Evolutionary conservation across 2,888 invertebrate species (phyloP).

Genomic region (Helleia helle): DNA sequence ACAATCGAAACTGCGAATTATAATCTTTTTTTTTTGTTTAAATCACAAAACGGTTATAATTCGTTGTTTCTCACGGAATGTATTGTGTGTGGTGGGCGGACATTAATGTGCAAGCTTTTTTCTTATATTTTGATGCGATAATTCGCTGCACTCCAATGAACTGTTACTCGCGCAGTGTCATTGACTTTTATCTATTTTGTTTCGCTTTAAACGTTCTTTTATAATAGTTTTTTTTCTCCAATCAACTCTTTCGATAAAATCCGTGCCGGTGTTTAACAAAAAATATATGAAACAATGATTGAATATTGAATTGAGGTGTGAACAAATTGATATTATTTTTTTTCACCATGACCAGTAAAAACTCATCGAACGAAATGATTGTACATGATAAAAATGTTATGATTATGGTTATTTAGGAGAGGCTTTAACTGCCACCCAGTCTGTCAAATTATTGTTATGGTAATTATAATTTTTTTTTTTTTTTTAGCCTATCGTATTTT

Average conservation of each 20-base stretch:
- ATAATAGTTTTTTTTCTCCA: conserved; percentile 9
- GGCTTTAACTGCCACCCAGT: too few relatives aligned
- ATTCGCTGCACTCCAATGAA: conserved; percentile 38
- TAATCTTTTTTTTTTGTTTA: too few relatives aligned
- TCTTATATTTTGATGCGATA: conserved; percentile 29
- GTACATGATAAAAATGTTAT: too few relatives aligned
- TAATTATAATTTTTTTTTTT: too few relatives aligned
- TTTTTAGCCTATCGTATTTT: too few relatives aligned
- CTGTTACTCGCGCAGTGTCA: conserved; percentile 33
- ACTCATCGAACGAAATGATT: too few relatives aligned
- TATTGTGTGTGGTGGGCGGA: not conserved
- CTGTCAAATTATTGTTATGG: too few relatives aligned
- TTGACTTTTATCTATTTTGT: conserved; percentile 35
- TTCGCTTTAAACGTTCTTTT: conserved; percentile 15
- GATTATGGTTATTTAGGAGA: too few relatives aligned
- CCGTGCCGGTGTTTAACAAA: not conserved
- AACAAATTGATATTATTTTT: not conserved
- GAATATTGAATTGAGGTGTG: conserved; percentile 4
- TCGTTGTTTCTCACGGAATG: conserved; percentile 2
- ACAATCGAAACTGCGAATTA: too few relatives aligned
- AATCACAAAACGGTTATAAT: too few relatives aligned
- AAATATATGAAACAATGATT: conserved; percentile 2
- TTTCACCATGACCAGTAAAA: not conserved
- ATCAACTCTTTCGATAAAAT: not conserved
- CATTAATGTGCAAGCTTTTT: not conserved